phyloP scores from a whole-genome alignment of 2,888 invertebrate species.

The Panopea generosa region DNA sequence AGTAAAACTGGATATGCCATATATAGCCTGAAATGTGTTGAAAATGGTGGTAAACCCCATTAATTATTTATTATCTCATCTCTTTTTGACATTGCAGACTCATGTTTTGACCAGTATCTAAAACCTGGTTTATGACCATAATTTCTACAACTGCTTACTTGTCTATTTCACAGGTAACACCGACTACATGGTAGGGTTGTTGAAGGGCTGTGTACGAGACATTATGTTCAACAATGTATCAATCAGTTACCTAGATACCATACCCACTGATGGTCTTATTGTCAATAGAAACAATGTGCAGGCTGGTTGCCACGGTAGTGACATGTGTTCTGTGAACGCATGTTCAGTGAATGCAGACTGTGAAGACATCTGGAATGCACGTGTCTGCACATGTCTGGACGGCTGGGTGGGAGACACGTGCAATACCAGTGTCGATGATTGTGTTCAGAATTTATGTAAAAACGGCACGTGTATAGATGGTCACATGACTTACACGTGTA shows the following conservation, averaged over 20 bases:
- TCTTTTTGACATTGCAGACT: too few relatives aligned
- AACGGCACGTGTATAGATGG: conserved; percentile 73
- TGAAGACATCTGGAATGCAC: conserved; percentile 76
- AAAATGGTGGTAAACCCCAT: too few relatives aligned
- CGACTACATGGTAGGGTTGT: conserved; percentile 67
- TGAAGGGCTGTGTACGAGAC: conserved; percentile 79
- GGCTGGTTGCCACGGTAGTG: conserved; percentile 74
- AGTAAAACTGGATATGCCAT: too few relatives aligned
- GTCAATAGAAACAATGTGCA: conserved; percentile 52
- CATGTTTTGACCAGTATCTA: too few relatives aligned
- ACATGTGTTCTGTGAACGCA: conserved; percentile 72
- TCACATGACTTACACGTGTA: conserved; percentile 71
- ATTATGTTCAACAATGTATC: conserved; percentile 71
- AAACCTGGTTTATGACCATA: too few relatives aligned
- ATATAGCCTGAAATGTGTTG: too few relatives aligned
- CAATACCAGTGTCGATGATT: conserved; percentile 74
- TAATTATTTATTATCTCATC: too few relatives aligned
- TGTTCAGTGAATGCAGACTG: conserved; percentile 78
- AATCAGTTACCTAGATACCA: conserved; percentile 53
- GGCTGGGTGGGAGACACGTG: conserved; percentile 80
- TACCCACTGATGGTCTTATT: conserved; percentile 27
- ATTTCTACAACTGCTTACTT: too few relatives aligned
- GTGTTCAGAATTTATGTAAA: conserved; percentile 63
- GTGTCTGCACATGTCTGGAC: conserved; percentile 74
- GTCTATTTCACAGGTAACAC: conserved; percentile 68